phyloP scores from a whole-genome alignment of 2,797 vertebrate species.

The Anabas testudineus region DNA sequence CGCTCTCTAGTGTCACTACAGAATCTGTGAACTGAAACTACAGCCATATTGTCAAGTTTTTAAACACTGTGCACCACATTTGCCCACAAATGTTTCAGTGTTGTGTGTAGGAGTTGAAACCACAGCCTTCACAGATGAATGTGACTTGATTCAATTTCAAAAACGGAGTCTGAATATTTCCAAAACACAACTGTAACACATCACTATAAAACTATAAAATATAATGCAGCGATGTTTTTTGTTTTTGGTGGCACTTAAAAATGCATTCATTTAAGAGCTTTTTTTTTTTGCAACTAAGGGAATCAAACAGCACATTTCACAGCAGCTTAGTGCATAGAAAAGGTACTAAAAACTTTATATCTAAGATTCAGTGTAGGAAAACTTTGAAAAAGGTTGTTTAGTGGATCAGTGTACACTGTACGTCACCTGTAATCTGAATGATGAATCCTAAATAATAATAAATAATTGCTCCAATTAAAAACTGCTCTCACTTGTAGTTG shows the following conservation, averaged over 20 bases:
- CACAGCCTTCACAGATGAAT: constrained; percentile 67
- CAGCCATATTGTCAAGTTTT: constrained; percentile 56
- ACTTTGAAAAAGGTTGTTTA: neutral
- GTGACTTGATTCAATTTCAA: constrained; percentile 37
- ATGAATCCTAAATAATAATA: neutral
- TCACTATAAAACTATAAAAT: constrained; percentile 19
- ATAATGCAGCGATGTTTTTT: constrained; percentile 18
- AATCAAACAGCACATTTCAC: neutral
- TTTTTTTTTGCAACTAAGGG: constrained; percentile 4
- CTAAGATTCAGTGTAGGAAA: neutral
- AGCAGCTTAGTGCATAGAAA: neutral
- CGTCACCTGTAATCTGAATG: neutral
- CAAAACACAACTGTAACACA: constrained; percentile 46
- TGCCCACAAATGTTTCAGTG: constrained; percentile 74
- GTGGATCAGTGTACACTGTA: too few species aligned
- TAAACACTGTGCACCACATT: constrained; percentile 63
- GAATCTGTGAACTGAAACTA: constrained; percentile 74
- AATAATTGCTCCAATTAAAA: neutral
- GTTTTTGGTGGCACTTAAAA: neutral
- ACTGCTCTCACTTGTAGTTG: neutral
- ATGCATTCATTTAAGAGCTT: neutral
- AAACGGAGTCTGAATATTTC: constrained; percentile 31
- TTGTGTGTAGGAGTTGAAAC: constrained; percentile 73
- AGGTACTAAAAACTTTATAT: neutral
- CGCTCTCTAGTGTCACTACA: neutral